Conservation (phyloP, 2,113 vertebrate genomes). For the Boleophthalmus pectinirostris region DNA sequence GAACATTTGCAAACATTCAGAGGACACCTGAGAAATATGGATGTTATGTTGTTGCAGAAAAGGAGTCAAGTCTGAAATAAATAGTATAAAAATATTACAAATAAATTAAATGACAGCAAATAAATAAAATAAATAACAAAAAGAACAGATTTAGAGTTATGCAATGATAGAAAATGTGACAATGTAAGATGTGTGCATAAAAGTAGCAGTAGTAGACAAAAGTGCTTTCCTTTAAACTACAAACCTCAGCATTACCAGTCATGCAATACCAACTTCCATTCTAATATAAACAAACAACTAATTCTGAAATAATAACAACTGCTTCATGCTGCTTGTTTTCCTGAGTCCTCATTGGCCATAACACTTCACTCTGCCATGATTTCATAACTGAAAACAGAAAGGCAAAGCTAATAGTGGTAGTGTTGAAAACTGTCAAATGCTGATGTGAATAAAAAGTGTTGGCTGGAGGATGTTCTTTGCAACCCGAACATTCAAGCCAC, state of each 20-base stretch:
- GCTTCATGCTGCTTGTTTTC: conserved; percentile 36
- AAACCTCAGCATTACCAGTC: conserved; percentile 8
- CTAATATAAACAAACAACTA: conserved; percentile 25
- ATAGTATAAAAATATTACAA: conserved; percentile 36
- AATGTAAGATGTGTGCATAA: conserved; percentile 22
- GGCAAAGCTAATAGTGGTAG: conserved; percentile 27
- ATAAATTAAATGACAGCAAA: conserved; percentile 16
- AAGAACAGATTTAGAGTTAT: conserved; percentile 20
- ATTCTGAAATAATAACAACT: conserved; percentile 20
- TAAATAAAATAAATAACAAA: conserved; percentile 18
- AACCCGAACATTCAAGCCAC: conserved; percentile 65
- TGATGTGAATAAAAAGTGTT: conserved; percentile 23
- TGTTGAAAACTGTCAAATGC: conserved; percentile 16
- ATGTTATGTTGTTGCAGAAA: conserved; percentile 32
- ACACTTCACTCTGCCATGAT: conserved; percentile 11
- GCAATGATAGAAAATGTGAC: conserved; percentile 15
- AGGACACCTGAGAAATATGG: conserved; percentile 75
- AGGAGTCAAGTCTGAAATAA: conserved; percentile 38
- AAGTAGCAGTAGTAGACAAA: conserved; percentile 23
- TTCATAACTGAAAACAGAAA: conserved; percentile 37
- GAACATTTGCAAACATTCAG: conserved; percentile 65
- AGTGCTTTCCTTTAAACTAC: not conserved
- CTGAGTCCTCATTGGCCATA: conserved; percentile 37
- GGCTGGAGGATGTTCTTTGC: conserved; percentile 37
- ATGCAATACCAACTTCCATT: conserved; percentile 7